Percentiles rank a stretch among this genome's conserved stretches.
phyloP scores from a whole-genome alignment of 1,140 invertebrate species.

The Bombus picipes region DNA sequence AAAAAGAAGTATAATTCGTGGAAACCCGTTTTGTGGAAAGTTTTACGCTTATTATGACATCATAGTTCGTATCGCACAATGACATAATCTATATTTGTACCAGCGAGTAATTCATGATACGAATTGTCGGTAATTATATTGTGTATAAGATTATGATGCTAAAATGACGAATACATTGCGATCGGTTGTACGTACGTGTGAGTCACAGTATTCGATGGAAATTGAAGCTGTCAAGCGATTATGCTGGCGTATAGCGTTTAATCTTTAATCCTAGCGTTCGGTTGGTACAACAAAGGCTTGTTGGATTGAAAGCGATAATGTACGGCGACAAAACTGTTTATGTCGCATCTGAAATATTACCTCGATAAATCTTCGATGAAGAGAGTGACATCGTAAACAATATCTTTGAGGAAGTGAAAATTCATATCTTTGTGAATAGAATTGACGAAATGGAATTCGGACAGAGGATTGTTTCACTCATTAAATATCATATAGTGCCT shows the following conservation, averaged over 20 bases:
- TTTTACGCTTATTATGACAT: constrained; percentile 5
- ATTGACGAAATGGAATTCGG: neutral
- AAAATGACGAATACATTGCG: neutral
- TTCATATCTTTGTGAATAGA: neutral
- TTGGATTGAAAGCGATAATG: neutral
- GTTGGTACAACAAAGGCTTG: neutral
- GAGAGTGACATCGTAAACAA: neutral
- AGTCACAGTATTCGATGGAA: neutral
- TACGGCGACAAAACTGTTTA: neutral
- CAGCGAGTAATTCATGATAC: neutral
- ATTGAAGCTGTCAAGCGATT: neutral
- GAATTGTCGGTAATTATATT: neutral
- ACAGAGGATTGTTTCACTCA: no score
- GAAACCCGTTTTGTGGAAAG: neutral
- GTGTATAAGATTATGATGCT: neutral
- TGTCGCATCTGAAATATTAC: neutral
- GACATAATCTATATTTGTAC: constrained; percentile 46
- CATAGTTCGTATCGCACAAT: neutral
- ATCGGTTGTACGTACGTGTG: neutral
- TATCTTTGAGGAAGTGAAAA: neutral
- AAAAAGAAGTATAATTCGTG: neutral
- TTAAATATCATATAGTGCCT: no score
- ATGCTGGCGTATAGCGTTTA: neutral
- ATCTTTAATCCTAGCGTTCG: neutral
- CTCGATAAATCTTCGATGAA: neutral